Evolutionary conservation across 2,797 vertebrate species (phyloP), one percentile per base, ranked within the genome.

Genomic region (Phrynocephalus forsythii): DNA sequence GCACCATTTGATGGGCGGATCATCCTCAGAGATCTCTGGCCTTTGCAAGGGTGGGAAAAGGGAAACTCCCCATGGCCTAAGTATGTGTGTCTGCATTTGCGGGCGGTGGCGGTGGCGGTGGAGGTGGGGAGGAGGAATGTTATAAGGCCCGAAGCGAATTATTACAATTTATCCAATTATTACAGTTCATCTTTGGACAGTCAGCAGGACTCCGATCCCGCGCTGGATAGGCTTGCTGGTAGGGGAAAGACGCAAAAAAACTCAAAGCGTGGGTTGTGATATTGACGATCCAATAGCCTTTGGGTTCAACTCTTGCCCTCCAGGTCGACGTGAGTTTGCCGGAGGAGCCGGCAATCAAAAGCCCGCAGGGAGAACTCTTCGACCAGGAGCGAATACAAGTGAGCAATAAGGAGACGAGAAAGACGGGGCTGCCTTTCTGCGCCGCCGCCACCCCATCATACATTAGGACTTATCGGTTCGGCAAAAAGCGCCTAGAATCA

Each of bases 361-460:
- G 85, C 90, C 80, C 77, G 87, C 24, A 73, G 90, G 86, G 93
- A 94, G 77, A n/a, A 94, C 91, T 66, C 87, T 88, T 92, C 38
- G 77, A 30, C 77, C 50, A 93, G 90, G 86, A 94, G 89, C 93
- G 92, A 90, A 92, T n/a, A 87, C 88, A 95, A 92, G 86, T 95
- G 89, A 94, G 92, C 92, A 94, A 94, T 91, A 91, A 94, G 92
- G 88, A 91, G 94, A 92, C 89, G 90, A 91, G 86, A 82, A 13
- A 56, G 52, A 56, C 52, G 52, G 13, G 38, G 9, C 52, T 56
- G 85, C 79, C 89, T 90, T 93, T 22, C 77, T 56, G 50, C 28
- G 52, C 28, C 3, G 52, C 28, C 3, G 3, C 66, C 68, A 81
- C 83, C 85, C 13, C 72, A 33, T 73, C 72, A 33, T 73, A 38